Percentiles rank a stretch among this genome's conserved stretches.
These are phyloP conservation scores for Excalfactoria chinensis DNA, from an alignment of 2,113 vertebrate genomes.

Conservation along the genomic window DNA sequence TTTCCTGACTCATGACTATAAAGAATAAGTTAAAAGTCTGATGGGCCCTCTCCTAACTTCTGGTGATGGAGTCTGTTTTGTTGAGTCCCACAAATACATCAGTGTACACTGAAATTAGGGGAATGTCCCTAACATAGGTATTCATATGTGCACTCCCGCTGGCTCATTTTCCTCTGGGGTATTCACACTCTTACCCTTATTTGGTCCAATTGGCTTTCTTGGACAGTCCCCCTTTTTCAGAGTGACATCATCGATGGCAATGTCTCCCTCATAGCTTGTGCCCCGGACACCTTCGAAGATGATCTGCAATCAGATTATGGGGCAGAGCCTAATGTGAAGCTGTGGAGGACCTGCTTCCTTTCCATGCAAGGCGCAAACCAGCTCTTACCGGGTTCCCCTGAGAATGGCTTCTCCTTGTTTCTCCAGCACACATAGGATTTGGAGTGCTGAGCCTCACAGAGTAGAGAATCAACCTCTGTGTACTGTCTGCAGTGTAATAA, in stretches of 20 bases:
- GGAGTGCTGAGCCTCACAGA: background rate
- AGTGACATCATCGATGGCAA: constrained; percentile 94
- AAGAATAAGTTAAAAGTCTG: background rate
- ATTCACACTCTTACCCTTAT: constrained; percentile 71
- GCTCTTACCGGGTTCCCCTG: background rate
- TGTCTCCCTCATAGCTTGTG: constrained; percentile 90
- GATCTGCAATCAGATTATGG: constrained; percentile 80
- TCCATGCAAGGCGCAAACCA: background rate
- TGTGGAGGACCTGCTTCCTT: background rate
- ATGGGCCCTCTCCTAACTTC: background rate
- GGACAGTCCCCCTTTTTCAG: constrained; percentile 93
- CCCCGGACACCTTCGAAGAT: constrained; percentile 96
- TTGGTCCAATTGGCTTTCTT: constrained; percentile 77
- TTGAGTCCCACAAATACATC: background rate
- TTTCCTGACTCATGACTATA: rapidly evolving
- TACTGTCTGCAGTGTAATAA: background rate
- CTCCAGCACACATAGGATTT: background rate
- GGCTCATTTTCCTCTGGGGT: background rate
- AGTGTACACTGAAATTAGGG: background rate
- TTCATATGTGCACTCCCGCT: background rate
- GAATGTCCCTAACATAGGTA: rapidly evolving
- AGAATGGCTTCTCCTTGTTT: background rate
- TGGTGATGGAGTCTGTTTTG: background rate
- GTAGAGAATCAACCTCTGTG: background rate
- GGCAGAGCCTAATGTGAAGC: constrained; percentile 1